Conservation (phyloP, 1,140 invertebrate genomes). For the Trichonephila clavipes region DNA sequence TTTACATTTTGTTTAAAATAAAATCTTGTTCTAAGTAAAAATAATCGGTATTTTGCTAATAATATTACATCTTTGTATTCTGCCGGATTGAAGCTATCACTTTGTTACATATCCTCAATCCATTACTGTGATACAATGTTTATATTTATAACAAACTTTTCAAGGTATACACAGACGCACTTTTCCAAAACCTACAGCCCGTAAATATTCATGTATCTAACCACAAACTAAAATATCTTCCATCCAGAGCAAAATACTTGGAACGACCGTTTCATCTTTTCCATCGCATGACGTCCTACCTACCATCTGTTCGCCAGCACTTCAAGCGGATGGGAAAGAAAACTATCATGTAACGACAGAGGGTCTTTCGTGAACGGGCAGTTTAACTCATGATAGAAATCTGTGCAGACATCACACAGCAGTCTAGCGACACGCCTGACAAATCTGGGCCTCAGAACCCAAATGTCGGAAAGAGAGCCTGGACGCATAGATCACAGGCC, state of each 20-base stretch:
- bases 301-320: neutral
- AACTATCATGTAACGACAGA: constrained; percentile 33
- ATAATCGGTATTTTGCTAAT: no score
- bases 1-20: no score
- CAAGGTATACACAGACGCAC: neutral
- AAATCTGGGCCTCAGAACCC: constrained; percentile 38
- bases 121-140: neutral
- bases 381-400: constrained; percentile 52
- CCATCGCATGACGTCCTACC: neutral
- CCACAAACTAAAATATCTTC: constrained; percentile 3
- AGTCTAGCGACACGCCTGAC: constrained; percentile 27
- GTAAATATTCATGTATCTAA: neutral
- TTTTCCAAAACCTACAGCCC: neutral
- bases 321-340: neutral
- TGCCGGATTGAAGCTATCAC: no score
- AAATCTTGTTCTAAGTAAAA: no score
- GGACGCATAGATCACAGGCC: constrained; percentile 30
- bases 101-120: no score
- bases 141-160: neutral
- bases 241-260: neutral
- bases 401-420: neutral
- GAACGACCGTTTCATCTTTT: neutral
- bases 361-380: neutral
- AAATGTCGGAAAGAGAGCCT: constrained; percentile 14
- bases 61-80: no score